Base-by-base conservation (phyloP, 2,113 vertebrate genomes). In the Laterallus jamaicensis region DNA sequence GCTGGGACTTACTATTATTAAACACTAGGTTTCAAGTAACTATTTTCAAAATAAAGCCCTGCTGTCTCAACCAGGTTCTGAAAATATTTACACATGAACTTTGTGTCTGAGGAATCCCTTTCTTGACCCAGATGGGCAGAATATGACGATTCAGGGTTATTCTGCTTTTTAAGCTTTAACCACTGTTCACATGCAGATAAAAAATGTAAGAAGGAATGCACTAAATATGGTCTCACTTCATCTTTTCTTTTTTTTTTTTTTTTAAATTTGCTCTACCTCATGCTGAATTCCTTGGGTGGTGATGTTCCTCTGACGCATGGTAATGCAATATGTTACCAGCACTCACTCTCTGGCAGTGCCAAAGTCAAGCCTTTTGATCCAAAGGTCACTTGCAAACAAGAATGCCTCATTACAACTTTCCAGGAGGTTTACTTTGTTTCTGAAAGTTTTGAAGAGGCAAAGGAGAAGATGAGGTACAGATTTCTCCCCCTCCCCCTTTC, bases 401-500 rank as follows among this genome's bases (percentile, higher is more conserved):
- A 99, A 96, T 99, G 99, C 96, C 98, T 99, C 97, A 99, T 99
- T 93, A 99, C 99, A 91, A 99, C 98, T 67, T 99, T 99, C 97
- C 99, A 99, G 95, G 99, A 99, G 81, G 98, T 99, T 79, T 99
- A 99, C 91, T 99, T 99, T 97, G 98, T 99, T 95, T 99, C 99
- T 68, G 99, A 99, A 96, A 99, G 99, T 94, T 99, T 99, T 96
- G 99, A 99, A 97, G 99, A 99, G 86, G 99, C 99, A 96, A 99
- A 99, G 97, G 98, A 99, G 88, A 99, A 99, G 93, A 99, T 99
- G 99, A 99, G 99, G 99, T 99, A 96, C 25, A 44, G n/a, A 32
- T 32, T 35, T 13, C 55, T 69, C 80, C 44, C 44, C 17, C 44
- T 17, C 44, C 8, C 44, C 17, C 17, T 15, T 15, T 19, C 44